Evolutionary conservation across 2,113 vertebrate species (phyloP).

Genomic region (Arizona elegans): DNA sequence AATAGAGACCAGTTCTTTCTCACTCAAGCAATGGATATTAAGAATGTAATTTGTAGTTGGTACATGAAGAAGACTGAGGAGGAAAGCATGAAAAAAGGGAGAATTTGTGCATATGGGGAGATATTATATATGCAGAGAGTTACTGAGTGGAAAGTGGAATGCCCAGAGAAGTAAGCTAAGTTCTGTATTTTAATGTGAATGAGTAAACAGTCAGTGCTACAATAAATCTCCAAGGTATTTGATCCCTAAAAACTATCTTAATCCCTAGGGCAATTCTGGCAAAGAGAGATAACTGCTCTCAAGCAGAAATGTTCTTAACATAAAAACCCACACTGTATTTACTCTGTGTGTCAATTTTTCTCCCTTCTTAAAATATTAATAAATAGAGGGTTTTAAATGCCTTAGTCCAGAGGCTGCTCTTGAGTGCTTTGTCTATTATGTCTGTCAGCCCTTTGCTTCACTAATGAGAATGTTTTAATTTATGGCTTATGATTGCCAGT

Average conservation of each 20-base stretch:
- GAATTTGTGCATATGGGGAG: neutral
- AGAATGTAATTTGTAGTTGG: neutral
- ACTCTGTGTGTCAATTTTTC: constrained; percentile 32
- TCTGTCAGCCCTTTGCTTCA: constrained; percentile 20
- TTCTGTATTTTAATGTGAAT: constrained; percentile 64
- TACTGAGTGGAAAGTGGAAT: constrained; percentile 9
- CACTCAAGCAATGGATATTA: neutral
- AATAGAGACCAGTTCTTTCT: neutral
- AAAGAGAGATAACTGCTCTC: constrained; percentile 70
- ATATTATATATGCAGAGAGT: neutral
- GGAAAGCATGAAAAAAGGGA: neutral
- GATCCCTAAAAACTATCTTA: constrained; percentile 77
- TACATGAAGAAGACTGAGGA: neutral
- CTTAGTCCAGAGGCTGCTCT: neutral
- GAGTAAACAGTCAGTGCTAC: constrained; percentile 66
- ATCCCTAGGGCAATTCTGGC: constrained; percentile 77
- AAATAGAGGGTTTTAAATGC: constrained; percentile 30
- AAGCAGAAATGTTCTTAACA: constrained; percentile 72
- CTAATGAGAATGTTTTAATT: constrained; percentile 34
- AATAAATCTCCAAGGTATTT: constrained; percentile 73
- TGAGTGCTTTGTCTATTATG: constrained; percentile 12
- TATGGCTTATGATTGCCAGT: constrained; percentile 34
- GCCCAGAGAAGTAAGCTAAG: constrained; percentile 48
- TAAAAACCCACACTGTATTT: constrained; percentile 67
- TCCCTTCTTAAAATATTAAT: constrained; percentile 24